These are phyloP conservation scores for Stenodera caucasica DNA, from an alignment of 2,888 invertebrate species.

Conservation along the genomic window DNA sequence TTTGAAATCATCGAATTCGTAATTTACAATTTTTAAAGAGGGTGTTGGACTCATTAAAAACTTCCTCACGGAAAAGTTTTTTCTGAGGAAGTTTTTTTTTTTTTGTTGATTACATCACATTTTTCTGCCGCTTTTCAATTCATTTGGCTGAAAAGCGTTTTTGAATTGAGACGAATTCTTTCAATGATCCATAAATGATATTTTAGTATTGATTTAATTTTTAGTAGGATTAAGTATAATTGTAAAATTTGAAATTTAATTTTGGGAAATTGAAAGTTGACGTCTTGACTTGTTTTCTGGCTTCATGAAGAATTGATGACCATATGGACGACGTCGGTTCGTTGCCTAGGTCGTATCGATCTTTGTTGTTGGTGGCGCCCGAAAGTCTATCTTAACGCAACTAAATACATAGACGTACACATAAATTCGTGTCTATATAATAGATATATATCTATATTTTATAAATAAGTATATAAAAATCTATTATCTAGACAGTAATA, in stretches of 20 bases:
- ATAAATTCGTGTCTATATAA: background rate
- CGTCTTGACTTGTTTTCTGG: conserved; percentile 5
- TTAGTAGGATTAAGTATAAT: no score
- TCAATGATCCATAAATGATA: no score
- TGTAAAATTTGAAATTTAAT: no score
- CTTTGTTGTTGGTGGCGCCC: conserved; percentile 35
- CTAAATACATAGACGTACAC: background rate
- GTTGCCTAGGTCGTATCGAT: conserved; percentile 48
- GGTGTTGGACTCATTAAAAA: background rate
- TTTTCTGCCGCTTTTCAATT: background rate
- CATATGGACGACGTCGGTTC: conserved; percentile 24
- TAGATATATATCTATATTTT: background rate
- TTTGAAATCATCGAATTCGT: no score
- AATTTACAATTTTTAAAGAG: no score
- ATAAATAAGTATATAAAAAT: conserved; percentile 11
- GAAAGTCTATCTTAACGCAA: conserved; percentile 30
- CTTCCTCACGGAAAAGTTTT: background rate
- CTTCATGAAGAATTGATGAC: conserved; percentile 41
- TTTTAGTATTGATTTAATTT: no score
- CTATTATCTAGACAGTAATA: background rate
- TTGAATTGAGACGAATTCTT: no score
- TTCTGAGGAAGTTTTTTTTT: background rate
- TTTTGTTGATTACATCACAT: background rate
- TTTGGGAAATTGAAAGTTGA: background rate
- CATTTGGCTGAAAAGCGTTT: no score